A percentile compares a stretch with the other conserved stretches of the same genome.
Evolutionary conservation across 2,113 vertebrate genomes (phyloP).

Genomic region (Piaya cayana): DNA sequence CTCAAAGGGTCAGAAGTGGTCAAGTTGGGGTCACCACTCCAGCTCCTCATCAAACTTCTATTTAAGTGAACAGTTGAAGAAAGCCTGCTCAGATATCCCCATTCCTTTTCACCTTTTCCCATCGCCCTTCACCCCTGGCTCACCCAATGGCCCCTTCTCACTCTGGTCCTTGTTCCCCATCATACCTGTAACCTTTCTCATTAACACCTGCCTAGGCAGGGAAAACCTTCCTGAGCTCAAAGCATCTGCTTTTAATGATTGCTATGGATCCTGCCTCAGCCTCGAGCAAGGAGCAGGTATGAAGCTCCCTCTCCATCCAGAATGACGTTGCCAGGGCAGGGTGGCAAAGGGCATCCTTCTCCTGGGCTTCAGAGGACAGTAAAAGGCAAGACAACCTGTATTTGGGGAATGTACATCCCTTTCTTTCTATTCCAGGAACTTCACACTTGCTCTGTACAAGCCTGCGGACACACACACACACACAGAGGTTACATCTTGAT

Average conservation of each 20-base stretch:
- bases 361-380: neutral
- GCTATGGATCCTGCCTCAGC: constrained; percentile 42
- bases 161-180: neutral
- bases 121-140: neutral
- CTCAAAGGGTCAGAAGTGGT: neutral
- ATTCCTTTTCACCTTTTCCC: neutral
- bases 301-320: constrained; percentile 25
- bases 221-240: constrained; percentile 64
- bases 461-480: neutral
- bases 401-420: neutral
- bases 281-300: constrained; percentile 42
- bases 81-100: neutral
- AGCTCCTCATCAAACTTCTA: neutral
- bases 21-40: neutral
- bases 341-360: constrained; percentile 43
- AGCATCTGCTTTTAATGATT: constrained; percentile 67
- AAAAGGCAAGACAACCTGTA: neutral
- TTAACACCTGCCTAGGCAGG: constrained; percentile 4
- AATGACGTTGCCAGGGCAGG: constrained; percentile 66
- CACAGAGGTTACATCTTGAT: constrained; percentile 31
- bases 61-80: neutral
- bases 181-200: constrained; percentile 13
- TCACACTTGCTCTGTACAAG: neutral
- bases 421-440: constrained; percentile 14
- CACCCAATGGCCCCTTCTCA: neutral